Base-by-base conservation (phyloP, 2,797 vertebrate species). In the Allobates femoralis region DNA sequence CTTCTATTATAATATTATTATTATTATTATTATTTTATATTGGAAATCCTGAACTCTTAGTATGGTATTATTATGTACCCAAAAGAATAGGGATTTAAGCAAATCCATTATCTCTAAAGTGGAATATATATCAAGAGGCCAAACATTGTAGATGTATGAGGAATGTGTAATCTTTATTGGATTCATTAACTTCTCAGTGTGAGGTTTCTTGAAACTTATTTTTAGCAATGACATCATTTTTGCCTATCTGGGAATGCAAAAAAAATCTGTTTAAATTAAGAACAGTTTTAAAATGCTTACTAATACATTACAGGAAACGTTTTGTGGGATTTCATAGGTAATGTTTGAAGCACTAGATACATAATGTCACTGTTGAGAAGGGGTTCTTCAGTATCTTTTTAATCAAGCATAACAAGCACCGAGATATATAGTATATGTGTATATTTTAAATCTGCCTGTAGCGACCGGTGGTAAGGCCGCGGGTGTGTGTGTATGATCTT, bases 81-180 rank as follows among this genome's bases (percentile, higher is more conserved):
- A 32, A 66, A 37, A 41, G 2, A 30, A 37, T 5, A 51, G 3
- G 32, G 30, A 37, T 8, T 82, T 12, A 51, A 19, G 7, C 10
- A 55, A 77, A 12, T 32, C 60, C 28, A 19, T 81, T 58, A 37
- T 53, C 37, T 71, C 30, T n/a, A n/a, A 46, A 28, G 15, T 41
- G 37, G 58, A 64, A 67, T 26, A 69, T 69, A 64, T 53, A 37
- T 46, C 67, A 74, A 66, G 50, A 76, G 12, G 18, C 26, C 32
- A 34, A 41, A 50, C 60, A 55, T 83, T 67, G 80, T 55, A 83
- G 16, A 34, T 67, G 64, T 78, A 71, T 83, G 64, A 78, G 85
- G 74, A 87, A 87, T 87, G 80, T 87, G 80, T 78, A 71, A 81
- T 76, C 50, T 77, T 26, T 58, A 81, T 60, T 66, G 32, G 55